A percentile compares a stretch with the other conserved stretches of the same genome.
Evolutionary conservation across 2,797 vertebrate genomes (phyloP).

Genomic region (Sebastes alutus): DNA sequence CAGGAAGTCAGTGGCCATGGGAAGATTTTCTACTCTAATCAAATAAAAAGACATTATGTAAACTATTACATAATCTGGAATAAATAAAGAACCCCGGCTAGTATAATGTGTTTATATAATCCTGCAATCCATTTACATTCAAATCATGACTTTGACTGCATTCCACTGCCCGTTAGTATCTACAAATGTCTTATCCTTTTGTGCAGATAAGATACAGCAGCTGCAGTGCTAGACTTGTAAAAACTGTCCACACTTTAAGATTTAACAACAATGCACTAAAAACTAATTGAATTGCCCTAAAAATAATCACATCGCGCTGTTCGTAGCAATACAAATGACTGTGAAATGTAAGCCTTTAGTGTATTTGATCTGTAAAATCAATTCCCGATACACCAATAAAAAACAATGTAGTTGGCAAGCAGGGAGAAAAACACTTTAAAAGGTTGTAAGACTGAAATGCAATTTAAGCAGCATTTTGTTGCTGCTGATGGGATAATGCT

Average conservation of each 20-base stretch:
- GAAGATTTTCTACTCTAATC: slow-evolving; percentile 32
- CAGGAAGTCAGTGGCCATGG: slow-evolving; percentile 21
- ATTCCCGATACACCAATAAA: neutral
- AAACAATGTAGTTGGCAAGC: neutral
- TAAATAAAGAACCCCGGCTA: slow-evolving; percentile 23
- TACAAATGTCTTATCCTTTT: slow-evolving; percentile 16
- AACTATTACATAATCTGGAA: slow-evolving; percentile 56
- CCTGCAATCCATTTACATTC: slow-evolving; percentile 31
- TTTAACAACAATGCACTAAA: neutral
- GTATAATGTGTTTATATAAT: slow-evolving; percentile 55
- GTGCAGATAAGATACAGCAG: slow-evolving; percentile 2
- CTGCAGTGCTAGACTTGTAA: neutral
- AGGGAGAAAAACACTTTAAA: neutral
- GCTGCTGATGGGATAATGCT: neutral
- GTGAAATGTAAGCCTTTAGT: neutral
- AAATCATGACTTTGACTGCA: slow-evolving; percentile 1
- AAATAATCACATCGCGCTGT: neutral
- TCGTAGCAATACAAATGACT: neutral
- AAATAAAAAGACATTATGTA: slow-evolving; percentile 44
- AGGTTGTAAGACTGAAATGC: neutral
- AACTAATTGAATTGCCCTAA: neutral
- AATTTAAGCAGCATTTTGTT: neutral
- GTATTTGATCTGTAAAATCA: neutral
- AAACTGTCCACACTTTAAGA: neutral
- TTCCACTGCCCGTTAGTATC: neutral